Evolutionary conservation across 2,113 vertebrate species (phyloP), one percentile per base, ranked within the genome.

Genomic region (Serinus canaria): DNA sequence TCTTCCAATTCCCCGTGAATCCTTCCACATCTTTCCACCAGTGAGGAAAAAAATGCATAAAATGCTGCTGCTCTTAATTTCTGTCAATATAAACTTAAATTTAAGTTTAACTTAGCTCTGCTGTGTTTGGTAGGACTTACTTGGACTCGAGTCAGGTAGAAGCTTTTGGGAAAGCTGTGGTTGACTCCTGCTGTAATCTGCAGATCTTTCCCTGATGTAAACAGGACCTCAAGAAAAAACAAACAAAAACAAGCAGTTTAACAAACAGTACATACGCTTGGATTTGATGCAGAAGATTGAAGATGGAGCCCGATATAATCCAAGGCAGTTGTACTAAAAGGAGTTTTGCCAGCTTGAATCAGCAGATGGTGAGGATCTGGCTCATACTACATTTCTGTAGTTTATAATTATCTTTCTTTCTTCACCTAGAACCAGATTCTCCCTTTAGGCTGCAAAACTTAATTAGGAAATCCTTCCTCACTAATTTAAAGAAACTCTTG

Each of bases 291-390:
- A 90, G 56, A 62, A 78, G 56, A 58, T 4, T 74, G 62, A 89
- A 82, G 52, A 1, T 72, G 82, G 14, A 82, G 11, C n/a, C 58
- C 1, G 0, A 13, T 50, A 49, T 53, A 87, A 95, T 89, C 37
- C 47, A 87, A 92, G 70, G 67, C 77, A 87, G 89, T 72, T 93
- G 87, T 53, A 90, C 52, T 80, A 75, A 94, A 94, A 67, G 44
- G 59, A 80, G 28, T 80, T 92, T 80, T 84, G 76, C 79, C 86
- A 95, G 11, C 59, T 94, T 94, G 49, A 83, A 77, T 89, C 67
- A 96, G 92, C 91, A 94, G 92, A 96, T 87, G 94, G 81, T 52
- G 63, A 90, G 64, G 78, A 94, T 83, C 63, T 90, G 79, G 84
- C 81, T 92, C 60, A 85, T 72, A 56, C 47, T 77, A 20, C 28